Evolutionary conservation across 1,140 invertebrate species (phyloP).

Genomic region (Onthophagus taurus): DNA sequence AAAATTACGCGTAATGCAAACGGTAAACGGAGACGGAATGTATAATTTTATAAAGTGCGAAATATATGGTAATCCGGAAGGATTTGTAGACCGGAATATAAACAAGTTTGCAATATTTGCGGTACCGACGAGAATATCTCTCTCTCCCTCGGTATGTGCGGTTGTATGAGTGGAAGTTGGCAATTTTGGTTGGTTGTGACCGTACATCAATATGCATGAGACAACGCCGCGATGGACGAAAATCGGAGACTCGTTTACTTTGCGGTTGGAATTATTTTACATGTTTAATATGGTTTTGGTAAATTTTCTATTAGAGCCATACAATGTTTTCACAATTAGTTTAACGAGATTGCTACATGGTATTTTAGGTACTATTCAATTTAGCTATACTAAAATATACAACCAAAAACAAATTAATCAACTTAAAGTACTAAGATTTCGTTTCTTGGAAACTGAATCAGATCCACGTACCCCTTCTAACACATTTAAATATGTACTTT

Average conservation of each 20-base stretch:
- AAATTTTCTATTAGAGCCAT: conserved; percentile 11
- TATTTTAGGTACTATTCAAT: too few species aligned
- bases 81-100: conserved; percentile 17
- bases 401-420: not conserved
- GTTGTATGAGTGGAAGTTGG: conserved; percentile 13
- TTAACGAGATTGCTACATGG: too few species aligned
- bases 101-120: conserved; percentile 18
- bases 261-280: conserved; percentile 12
- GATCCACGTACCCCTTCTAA: too few species aligned
- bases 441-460: too few species aligned
- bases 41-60: conserved; percentile 18
- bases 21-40: too few species aligned
- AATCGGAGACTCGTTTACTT: conserved; percentile 11
- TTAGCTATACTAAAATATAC: not conserved
- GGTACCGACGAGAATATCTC: too few species aligned
- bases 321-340: too few species aligned
- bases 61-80: conserved; percentile 16
- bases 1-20: too few species aligned
- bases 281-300: conserved; percentile 10
- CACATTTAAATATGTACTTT: too few species aligned
- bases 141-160: too few species aligned
- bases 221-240: conserved; percentile 10
- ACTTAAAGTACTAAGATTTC: too few species aligned
- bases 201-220: conserved; percentile 18
- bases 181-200: conserved; percentile 14